phyloP scores from a whole-genome alignment of 2,113 vertebrate species.

The Perca fluviatilis region DNA sequence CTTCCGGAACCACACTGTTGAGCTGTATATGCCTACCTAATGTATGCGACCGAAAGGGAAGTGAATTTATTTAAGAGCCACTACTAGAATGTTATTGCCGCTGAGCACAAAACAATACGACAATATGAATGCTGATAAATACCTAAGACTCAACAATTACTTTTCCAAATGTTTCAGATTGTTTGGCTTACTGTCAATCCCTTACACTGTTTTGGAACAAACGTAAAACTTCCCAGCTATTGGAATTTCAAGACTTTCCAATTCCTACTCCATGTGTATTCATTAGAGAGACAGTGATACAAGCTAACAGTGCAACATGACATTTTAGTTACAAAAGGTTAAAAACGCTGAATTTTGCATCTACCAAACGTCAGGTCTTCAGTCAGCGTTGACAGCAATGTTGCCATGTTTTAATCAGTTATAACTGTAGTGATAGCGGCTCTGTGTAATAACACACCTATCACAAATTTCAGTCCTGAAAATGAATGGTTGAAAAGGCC shows the following conservation, averaged over 20 bases:
- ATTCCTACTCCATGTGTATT: conserved; percentile 1
- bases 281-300: neutral
- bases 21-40: neutral
- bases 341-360: no score
- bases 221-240: conserved; percentile 38
- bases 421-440: neutral
- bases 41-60: neutral
- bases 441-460: neutral
- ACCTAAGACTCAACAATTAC: conserved; percentile 33
- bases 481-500: neutral
- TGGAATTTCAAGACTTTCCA: conserved; percentile 42
- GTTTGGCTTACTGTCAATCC: conserved; percentile 21
- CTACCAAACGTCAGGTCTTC: no score
- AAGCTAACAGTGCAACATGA: neutral
- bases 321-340: neutral
- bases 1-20: no score
- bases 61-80: neutral
- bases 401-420: neutral
- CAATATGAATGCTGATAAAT: conserved; percentile 26
- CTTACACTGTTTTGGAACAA: conserved; percentile 54
- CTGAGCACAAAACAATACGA: conserved; percentile 16
- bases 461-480: neutral
- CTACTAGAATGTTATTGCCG: neutral
- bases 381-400: neutral
- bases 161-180: conserved; percentile 40